These are phyloP conservation scores for Yponomeuta evonymella DNA, from an alignment of 2,888 invertebrate species.

Conservation along the genomic window DNA sequence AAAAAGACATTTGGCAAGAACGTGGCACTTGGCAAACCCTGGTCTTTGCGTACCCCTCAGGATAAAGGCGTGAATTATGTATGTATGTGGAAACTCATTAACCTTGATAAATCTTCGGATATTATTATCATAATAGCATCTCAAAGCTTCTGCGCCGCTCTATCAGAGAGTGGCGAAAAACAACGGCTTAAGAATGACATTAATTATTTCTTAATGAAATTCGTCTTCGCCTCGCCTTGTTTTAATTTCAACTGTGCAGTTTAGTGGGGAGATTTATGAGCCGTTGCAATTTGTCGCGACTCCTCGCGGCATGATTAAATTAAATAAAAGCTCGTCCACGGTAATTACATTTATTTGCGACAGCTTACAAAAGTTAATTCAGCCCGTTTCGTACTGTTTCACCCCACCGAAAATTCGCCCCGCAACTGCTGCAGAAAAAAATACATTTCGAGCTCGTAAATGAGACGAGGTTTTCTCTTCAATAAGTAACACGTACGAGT, in stretches of 20 bases:
- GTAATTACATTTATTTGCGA: constrained; percentile 67
- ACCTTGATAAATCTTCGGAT: no score
- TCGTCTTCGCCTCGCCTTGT: constrained; percentile 73
- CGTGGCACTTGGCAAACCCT: no score
- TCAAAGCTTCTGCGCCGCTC: neutral
- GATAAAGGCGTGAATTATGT: no score
- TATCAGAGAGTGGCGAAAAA: constrained; percentile 54
- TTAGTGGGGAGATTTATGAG: constrained; percentile 57
- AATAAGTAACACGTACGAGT: neutral
- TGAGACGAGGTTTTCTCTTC: neutral
- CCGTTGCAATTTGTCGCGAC: constrained; percentile 69
- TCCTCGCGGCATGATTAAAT: constrained; percentile 46
- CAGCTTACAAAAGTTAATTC: constrained; percentile 33
- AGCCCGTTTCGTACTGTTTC: neutral
- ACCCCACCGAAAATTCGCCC: neutral
- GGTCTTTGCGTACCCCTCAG: no score
- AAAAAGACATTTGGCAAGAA: no score
- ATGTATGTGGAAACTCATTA: no score
- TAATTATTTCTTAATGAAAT: constrained; percentile 77
- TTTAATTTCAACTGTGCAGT: constrained; percentile 63
- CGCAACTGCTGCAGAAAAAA: neutral
- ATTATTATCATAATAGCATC: no score
- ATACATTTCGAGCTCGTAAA: neutral
- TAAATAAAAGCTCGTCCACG: constrained; percentile 38
- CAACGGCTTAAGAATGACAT: constrained; percentile 75